Evolutionary conservation across 2,113 vertebrate genomes (phyloP).

Genomic region (Anolis sagrei): DNA sequence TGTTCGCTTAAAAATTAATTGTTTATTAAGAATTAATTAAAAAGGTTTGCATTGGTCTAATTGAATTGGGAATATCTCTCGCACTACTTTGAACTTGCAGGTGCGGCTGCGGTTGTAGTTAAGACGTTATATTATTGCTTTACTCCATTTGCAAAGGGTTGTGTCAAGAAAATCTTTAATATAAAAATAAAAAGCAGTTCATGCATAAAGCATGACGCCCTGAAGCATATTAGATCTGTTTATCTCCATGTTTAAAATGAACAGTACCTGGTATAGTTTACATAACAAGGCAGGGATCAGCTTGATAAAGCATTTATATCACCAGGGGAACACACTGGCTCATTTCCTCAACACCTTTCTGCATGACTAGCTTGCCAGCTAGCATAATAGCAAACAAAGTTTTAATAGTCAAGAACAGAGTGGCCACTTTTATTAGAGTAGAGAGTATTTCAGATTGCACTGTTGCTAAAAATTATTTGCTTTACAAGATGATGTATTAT

Average conservation of each 20-base stretch:
- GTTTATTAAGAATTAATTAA: slow-evolving; percentile 74
- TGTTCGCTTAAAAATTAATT: slow-evolving; percentile 74
- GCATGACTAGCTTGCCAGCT: slow-evolving; percentile 76
- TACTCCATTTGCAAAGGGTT: slow-evolving; percentile 62
- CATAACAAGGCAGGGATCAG: slow-evolving; percentile 85
- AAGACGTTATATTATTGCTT: slow-evolving; percentile 69
- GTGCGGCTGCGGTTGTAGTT: slow-evolving; percentile 60
- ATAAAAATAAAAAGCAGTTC: slow-evolving; percentile 82
- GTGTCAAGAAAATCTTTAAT: slow-evolving; percentile 78
- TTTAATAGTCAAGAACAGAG: slow-evolving; percentile 80
- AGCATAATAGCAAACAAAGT: slow-evolving; percentile 82
- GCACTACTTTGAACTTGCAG: slow-evolving; percentile 69
- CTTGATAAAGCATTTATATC: slow-evolving; percentile 83
- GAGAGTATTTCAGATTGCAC: slow-evolving; percentile 50
- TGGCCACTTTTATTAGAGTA: slow-evolving; percentile 58
- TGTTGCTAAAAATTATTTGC: slow-evolving; percentile 54
- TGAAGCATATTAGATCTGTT: slow-evolving; percentile 85
- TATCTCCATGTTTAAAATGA: slow-evolving; percentile 84
- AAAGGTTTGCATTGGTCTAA: slow-evolving; percentile 69
- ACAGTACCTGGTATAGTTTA: slow-evolving; percentile 80
- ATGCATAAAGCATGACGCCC: slow-evolving; percentile 85
- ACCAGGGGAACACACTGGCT: slow-evolving; percentile 78
- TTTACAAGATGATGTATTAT: slow-evolving; percentile 66
- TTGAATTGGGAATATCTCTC: slow-evolving; percentile 67
- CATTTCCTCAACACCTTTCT: slow-evolving; percentile 81